Evolutionary conservation across 2,797 vertebrate genomes (phyloP).

Genomic region (Gallinago stenura): DNA sequence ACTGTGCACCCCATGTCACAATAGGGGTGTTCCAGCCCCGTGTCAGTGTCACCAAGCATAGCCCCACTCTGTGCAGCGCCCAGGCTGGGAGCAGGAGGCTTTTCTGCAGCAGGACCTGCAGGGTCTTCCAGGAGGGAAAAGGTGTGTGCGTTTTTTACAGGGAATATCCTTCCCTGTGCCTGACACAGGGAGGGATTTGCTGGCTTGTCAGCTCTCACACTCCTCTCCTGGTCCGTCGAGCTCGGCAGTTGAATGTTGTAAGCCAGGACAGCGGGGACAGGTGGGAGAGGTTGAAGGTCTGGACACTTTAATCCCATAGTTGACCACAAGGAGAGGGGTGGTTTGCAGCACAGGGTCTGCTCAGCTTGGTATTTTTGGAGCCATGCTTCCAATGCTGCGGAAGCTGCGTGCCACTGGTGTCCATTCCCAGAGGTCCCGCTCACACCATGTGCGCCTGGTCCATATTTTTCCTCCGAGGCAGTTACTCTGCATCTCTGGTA

Average conservation of each 20-base stretch:
- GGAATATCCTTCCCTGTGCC: neutral
- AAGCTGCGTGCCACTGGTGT: accelerated
- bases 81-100: neutral
- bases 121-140: neutral
- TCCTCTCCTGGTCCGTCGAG: accelerated
- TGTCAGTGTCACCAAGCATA: accelerated
- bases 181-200: too few relatives aligned
- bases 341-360: accelerated
- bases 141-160: accelerated
- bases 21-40: accelerated
- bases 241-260: accelerated
- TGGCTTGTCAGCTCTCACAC: accelerated
- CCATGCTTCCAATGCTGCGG: neutral
- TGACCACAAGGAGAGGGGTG: neutral
- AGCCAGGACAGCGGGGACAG: neutral
- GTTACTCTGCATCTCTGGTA: neutral
- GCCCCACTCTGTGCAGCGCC: accelerated
- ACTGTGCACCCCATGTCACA: accelerated
- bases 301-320: neutral
- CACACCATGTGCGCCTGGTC: accelerated
- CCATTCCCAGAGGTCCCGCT: accelerated
- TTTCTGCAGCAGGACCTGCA: accelerated
- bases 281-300: neutral
- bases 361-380: neutral
- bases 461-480: neutral